phyloP scores from a whole-genome alignment of 1,140 invertebrate species.

The Aporrectodea caliginosa region DNA sequence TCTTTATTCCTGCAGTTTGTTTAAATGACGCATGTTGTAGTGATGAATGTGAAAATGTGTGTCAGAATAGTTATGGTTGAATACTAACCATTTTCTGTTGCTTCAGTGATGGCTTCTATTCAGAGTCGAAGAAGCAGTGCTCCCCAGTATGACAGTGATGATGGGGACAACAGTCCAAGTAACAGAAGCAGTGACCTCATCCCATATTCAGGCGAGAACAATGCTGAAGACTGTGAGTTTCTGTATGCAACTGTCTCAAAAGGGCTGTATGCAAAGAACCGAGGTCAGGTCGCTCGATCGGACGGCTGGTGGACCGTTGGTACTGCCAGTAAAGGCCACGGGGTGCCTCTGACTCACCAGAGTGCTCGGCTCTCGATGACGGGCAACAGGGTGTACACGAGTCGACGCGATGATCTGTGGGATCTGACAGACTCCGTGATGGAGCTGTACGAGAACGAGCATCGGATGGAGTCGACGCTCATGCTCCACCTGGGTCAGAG shows the following conservation, averaged over 20 bases:
- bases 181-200: background rate
- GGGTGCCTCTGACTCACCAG: slow-evolving; percentile 41
- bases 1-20: too few relatives aligned
- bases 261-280: background rate
- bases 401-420: slow-evolving; percentile 42
- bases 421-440: slow-evolving; percentile 52
- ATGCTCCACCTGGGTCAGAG: background rate
- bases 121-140: slow-evolving; percentile 89
- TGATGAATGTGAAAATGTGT: too few relatives aligned
- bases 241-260: background rate
- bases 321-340: slow-evolving; percentile 15
- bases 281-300: slow-evolving; percentile 17
- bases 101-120: slow-evolving; percentile 95
- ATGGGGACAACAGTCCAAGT: background rate
- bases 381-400: slow-evolving; percentile 27
- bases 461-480: slow-evolving; percentile 2
- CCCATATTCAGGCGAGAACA: background rate
- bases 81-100: background rate
- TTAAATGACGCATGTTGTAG: too few relatives aligned
- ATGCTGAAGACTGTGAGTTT: background rate
- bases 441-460: slow-evolving; percentile 46
- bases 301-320: slow-evolving; percentile 52
- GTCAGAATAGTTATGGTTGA: background rate
- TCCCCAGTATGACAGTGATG: background rate
- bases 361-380: slow-evolving; percentile 38